phyloP scores from a whole-genome alignment of 2,888 invertebrate species.

The Subacronicta megacephala region DNA sequence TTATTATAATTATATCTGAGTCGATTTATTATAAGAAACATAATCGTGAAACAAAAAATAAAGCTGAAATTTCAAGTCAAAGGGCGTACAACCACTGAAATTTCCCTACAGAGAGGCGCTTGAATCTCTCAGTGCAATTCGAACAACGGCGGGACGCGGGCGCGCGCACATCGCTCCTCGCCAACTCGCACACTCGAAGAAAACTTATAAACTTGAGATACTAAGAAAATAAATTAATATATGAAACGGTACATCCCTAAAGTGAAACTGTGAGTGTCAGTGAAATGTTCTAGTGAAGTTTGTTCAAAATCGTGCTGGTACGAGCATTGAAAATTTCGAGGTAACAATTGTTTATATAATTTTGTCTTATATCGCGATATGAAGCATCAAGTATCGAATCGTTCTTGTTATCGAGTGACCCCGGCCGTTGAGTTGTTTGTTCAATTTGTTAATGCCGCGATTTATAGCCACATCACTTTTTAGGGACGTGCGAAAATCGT shows the following conservation, averaged over 20 bases:
- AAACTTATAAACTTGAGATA: conserved; percentile 58
- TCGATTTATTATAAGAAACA: conserved; percentile 15
- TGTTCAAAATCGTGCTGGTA: conserved; percentile 2
- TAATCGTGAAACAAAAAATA: conserved; percentile 34
- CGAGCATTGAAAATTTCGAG: conserved; percentile 31
- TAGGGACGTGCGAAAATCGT: conserved; percentile 63
- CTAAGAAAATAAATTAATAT: conserved; percentile 30
- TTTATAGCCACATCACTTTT: conserved; percentile 58
- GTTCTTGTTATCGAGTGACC: conserved; percentile 73
- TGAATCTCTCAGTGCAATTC: conserved; percentile 68
- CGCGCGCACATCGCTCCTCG: conserved; percentile 45
- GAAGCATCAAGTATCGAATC: conserved; percentile 62
- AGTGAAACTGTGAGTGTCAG: conserved; percentile 49
- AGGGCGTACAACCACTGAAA: conserved; percentile 54
- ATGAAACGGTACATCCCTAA: conserved; percentile 12
- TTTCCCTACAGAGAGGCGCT: conserved; percentile 45
- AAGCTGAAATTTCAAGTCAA: conserved; percentile 25
- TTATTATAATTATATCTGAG: not conserved
- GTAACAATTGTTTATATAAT: conserved; percentile 52
- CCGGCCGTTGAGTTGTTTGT: conserved; percentile 73
- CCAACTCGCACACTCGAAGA: conserved; percentile 42
- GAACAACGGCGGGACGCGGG: conserved; percentile 65
- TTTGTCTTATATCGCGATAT: conserved; percentile 39
- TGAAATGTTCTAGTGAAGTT: conserved; percentile 41
- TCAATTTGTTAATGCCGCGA: conserved; percentile 72